phyloP scores from a whole-genome alignment of 2,797 vertebrate species.

The Lindbergichthys nudifrons region DNA sequence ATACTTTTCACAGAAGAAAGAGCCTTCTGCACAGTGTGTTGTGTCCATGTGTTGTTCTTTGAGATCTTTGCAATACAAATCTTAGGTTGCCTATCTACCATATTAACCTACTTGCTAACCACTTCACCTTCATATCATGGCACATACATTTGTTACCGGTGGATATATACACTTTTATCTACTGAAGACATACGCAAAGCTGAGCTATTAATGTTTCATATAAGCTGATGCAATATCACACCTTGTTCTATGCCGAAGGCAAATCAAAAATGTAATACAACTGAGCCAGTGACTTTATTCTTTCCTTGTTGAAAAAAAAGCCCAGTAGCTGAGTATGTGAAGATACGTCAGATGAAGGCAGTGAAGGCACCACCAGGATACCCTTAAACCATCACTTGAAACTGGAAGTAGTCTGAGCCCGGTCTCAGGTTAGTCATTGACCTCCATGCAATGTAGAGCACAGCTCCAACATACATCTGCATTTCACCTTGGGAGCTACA shows the following conservation, averaged over 20 bases:
- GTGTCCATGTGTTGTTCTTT: conserved; percentile 4
- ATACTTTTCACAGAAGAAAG: background rate
- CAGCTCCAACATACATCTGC: conserved; percentile 41
- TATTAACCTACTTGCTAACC: conserved; percentile 31
- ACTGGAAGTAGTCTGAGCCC: conserved; percentile 24
- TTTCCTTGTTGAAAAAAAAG: conserved; percentile 17
- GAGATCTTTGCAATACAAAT: conserved; percentile 18
- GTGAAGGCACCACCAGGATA: conserved; percentile 16
- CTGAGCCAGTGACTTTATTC: conserved; percentile 17
- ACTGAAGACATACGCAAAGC: conserved; percentile 20
- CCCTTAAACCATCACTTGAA: conserved; percentile 41
- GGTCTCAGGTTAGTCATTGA: conserved; percentile 47
- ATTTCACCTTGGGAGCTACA: conserved; percentile 52
- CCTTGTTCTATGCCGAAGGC: conserved; percentile 43
- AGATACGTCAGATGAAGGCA: conserved; percentile 23
- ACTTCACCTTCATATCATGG: conserved; percentile 31
- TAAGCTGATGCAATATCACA: conserved; percentile 30
- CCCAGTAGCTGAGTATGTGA: conserved; percentile 18
- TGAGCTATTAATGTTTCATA: conserved; percentile 34
- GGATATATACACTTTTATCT: conserved; percentile 19
- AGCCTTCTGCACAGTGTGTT: background rate
- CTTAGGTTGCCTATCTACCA: background rate
- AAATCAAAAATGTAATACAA: conserved; percentile 46
- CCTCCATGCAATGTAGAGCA: conserved; percentile 30
- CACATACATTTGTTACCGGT: conserved; percentile 29